phyloP scores from a whole-genome alignment of 2,113 vertebrate genomes.

The Gasterosteus aculeatus region DNA sequence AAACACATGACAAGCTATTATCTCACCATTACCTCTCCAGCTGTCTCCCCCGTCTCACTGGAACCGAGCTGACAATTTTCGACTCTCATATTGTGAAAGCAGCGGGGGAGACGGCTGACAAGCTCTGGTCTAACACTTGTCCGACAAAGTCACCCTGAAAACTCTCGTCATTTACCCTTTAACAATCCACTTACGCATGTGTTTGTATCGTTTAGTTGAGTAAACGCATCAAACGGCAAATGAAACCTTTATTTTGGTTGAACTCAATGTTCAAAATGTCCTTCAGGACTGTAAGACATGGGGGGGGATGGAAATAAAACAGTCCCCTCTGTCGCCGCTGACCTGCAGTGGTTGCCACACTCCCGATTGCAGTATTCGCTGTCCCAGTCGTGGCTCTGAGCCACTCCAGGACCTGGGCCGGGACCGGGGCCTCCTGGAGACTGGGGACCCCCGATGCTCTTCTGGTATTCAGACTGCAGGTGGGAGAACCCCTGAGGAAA shows the following conservation, averaged over 20 bases:
- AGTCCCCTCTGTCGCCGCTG: constrained; percentile 44
- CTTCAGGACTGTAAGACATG: not conserved
- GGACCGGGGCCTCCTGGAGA: constrained; percentile 88
- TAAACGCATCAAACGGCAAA: not conserved
- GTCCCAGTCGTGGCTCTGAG: constrained; percentile 93
- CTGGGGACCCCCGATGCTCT: constrained; percentile 89
- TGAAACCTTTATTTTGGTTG: not conserved
- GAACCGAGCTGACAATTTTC: constrained; percentile 46
- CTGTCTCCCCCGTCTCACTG: constrained; percentile 59
- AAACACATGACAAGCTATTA: constrained; percentile 71
- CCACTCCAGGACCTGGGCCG: constrained; percentile 81
- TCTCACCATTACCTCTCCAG: constrained; percentile 68
- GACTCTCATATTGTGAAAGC: constrained; percentile 46
- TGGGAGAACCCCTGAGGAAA: constrained; percentile 90
- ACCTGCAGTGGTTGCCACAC: constrained; percentile 97
- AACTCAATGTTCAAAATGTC: not conserved
- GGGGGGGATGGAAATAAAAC: not conserved
- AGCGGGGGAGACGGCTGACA: constrained; percentile 26
- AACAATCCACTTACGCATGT: not conserved
- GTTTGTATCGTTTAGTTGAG: not conserved
- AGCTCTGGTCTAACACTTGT: constrained; percentile 1
- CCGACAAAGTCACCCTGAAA: not conserved
- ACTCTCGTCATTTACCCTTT: not conserved
- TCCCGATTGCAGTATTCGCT: constrained; percentile 93
- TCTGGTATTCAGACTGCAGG: constrained; percentile 93